These are phyloP conservation scores for Drosophila algonquin DNA, from an alignment of 2,888 invertebrate species.

Conservation along the genomic window DNA sequence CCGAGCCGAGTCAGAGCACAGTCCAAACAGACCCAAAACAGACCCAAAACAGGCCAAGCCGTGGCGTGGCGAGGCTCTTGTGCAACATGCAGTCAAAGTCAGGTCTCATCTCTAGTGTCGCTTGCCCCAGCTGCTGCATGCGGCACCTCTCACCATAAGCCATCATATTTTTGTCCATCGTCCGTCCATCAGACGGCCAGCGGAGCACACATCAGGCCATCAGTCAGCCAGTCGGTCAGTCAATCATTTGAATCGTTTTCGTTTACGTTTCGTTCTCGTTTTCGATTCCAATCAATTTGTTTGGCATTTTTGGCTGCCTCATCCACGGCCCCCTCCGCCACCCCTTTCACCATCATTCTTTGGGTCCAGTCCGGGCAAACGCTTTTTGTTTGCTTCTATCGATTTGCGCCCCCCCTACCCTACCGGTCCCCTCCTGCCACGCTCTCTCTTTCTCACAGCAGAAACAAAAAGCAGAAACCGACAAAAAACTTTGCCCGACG, in stretches of 20 bases:
- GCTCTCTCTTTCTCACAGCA: constrained; percentile 32
- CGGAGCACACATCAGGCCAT: constrained; percentile 39
- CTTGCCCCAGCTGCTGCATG: neutral
- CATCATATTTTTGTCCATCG: constrained; percentile 36
- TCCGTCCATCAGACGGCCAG: neutral
- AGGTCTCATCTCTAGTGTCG: neutral
- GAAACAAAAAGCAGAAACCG: constrained; percentile 26
- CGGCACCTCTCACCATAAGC: constrained; percentile 27
- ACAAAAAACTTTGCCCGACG: constrained; percentile 42
- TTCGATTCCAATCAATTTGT: constrained; percentile 78
- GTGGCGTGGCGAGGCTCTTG: neutral
- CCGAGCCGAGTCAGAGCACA: neutral
- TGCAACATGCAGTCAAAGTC: constrained; percentile 19
- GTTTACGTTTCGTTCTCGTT: constrained; percentile 77
- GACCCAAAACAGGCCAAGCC: too few species aligned
- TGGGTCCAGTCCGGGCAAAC: constrained; percentile 8
- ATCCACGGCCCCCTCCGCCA: constrained; percentile 1
- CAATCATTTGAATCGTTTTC: constrained; percentile 77
- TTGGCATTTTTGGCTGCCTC: constrained; percentile 70
- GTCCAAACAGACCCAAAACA: too few species aligned
- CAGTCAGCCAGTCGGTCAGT: constrained; percentile 62
- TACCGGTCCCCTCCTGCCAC: too few species aligned
- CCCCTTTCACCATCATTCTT: constrained; percentile 17
- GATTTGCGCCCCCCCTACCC: constrained; percentile 44
- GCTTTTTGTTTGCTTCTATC: constrained; percentile 47